Evolutionary conservation across 2,797 vertebrate species (phyloP), one percentile per base, ranked within the genome.

Genomic region (Crocodylus rhombifer): DNA sequence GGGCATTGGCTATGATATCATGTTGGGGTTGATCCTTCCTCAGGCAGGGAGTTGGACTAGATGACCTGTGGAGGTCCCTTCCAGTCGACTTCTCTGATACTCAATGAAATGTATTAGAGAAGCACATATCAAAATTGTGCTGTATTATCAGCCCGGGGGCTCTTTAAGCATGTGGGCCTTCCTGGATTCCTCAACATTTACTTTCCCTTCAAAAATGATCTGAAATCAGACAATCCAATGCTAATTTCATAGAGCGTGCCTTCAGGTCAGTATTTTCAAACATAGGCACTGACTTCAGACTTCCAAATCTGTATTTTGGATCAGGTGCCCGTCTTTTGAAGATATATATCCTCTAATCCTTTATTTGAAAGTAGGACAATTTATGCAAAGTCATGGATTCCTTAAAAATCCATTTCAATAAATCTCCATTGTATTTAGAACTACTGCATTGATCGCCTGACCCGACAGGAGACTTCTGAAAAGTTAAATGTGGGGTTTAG

Each of bases 391-490:
- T 64, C 25, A 0, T 0, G 1, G 55, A 25, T 84, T 67, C 16
- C 1, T 56, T 23, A 79, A 60, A 42, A 56, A 15, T 15, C 63
- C 7, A 0, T 74, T 77, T 60, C 67, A 95, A 82, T 71, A 62
- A 11, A 64, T 20, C 7, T 1, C 36, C 76, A 30, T n/a, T 77
- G 36, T 3, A 10, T 2, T 1, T 11, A 1, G 26, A 36, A 0
- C 0, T 30, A 1, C 14, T 7, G 14, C 28, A 11, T 4, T 28
- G 76, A 60, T 76, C 3, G 0, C 18, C 21, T 21, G 0, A 36
- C 10, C 57, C 62, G 58, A 30, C 21, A 80, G 62, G 78, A 90
- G 75, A 73, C 25, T 25, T 71, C 30, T 42, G 67, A 42, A 6
- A 25, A 51, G 36, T 73, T 73, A 73, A 25, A 25, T 25, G 61